Percentiles rank a stretch among this genome's conserved stretches.
phyloP scores from a whole-genome alignment of 1,140 invertebrate species.

The Magallana ariakensis region DNA sequence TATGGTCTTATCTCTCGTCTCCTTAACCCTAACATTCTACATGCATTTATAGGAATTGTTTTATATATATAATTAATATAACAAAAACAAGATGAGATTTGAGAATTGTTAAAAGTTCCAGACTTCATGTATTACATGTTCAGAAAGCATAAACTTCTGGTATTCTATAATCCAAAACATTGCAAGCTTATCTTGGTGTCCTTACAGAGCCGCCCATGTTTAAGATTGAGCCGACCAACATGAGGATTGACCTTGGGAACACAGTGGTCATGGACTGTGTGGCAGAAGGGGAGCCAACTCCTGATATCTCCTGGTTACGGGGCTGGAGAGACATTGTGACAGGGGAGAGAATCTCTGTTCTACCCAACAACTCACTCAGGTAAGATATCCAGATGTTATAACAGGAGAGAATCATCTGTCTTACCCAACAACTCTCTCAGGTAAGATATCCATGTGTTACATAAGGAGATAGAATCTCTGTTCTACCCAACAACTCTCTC shows the following conservation, averaged over 20 bases:
- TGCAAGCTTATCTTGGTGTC: not conserved
- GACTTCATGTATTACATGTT: too few species aligned
- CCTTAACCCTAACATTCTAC: too few species aligned
- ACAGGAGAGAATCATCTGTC: too few species aligned
- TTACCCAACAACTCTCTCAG: too few species aligned
- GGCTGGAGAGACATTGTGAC: conserved; percentile 65
- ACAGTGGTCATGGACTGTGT: conserved; percentile 78
- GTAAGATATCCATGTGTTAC: too few species aligned
- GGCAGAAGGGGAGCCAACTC: conserved; percentile 80
- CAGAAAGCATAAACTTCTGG: too few species aligned
- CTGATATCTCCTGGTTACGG: conserved; percentile 80
- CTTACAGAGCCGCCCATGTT: conserved; percentile 76
- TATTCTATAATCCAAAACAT: too few species aligned
- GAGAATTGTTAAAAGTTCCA: too few species aligned
- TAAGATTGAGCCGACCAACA: conserved; percentile 74
- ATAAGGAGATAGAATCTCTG: conserved; percentile 70
- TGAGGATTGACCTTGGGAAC: conserved; percentile 71
- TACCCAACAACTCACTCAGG: conserved; percentile 79
- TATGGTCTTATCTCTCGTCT: too few species aligned
- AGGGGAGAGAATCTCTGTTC: conserved; percentile 72
- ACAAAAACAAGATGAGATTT: too few species aligned
- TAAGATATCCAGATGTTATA: conserved; percentile 42
- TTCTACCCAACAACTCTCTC: conserved; percentile 79
- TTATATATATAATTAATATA: too few species aligned
- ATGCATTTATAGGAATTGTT: too few species aligned